A percentile compares a stretch with the other conserved stretches of the same genome.
Conservation (phyloP, 2,113 vertebrate species). For the Bubalus kerabau region DNA sequence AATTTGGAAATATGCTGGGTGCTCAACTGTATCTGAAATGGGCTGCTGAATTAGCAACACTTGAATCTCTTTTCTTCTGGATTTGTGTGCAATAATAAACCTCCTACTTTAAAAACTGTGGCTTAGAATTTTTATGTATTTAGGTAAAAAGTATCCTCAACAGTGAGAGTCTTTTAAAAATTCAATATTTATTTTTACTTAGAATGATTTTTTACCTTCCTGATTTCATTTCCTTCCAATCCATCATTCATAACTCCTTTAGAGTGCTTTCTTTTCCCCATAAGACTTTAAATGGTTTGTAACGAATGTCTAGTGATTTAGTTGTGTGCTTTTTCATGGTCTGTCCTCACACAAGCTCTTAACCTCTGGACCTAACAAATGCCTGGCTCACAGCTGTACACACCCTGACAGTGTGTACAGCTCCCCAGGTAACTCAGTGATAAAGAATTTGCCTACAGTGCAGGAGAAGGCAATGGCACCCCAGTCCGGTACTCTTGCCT, state of each 20-base stretch:
- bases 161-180: background rate
- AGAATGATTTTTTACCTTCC: background rate
- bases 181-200: background rate
- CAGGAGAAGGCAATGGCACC: background rate
- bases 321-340: background rate
- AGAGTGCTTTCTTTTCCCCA: background rate
- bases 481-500: background rate
- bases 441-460: background rate
- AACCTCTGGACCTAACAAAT: background rate
- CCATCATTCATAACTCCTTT: background rate
- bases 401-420: background rate
- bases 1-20: background rate
- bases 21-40: background rate
- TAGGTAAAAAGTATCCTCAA: background rate
- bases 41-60: background rate
- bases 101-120: background rate
- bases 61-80: background rate
- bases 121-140: background rate
- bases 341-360: background rate
- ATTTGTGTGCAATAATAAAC: background rate
- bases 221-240: background rate
- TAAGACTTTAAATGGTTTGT: background rate
- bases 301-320: background rate
- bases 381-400: background rate
- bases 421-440: background rate